A percentile compares a stretch with the other conserved stretches of the same genome.
Conservation (phyloP, 2,888 invertebrate species). For the Siphlonurus alternatus region DNA sequence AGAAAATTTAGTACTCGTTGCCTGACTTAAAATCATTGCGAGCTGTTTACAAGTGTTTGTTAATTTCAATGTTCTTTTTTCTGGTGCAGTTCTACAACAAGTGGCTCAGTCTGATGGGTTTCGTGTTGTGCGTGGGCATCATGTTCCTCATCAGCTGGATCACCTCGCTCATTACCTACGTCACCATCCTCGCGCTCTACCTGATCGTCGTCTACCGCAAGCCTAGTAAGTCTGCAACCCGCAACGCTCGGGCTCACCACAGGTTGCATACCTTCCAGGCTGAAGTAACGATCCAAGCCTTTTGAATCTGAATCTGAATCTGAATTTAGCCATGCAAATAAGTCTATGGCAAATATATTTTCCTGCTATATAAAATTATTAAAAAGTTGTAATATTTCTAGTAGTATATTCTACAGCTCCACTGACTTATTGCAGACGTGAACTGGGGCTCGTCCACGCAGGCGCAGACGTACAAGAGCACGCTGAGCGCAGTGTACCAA, state of each 20-base stretch:
- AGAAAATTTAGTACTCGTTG: too few relatives aligned
- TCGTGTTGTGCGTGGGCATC: slow-evolving; percentile 65
- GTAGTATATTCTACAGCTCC: too few relatives aligned
- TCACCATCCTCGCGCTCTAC: slow-evolving; percentile 74
- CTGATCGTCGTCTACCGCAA: slow-evolving; percentile 84
- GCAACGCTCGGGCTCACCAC: too few relatives aligned
- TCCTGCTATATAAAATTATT: too few relatives aligned
- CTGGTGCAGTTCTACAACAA: slow-evolving; percentile 84
- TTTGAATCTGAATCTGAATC: background rate
- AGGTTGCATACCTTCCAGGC: background rate
- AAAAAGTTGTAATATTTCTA: too few relatives aligned
- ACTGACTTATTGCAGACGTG: slow-evolving; percentile 60
- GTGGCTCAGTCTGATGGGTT: slow-evolving; percentile 74
- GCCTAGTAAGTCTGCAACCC: slow-evolving; percentile 57
- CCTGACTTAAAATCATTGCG: too few relatives aligned
- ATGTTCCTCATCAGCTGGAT: slow-evolving; percentile 93
- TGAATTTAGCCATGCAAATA: background rate
- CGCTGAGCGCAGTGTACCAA: slow-evolving; percentile 63
- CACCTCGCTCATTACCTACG: slow-evolving; percentile 82
- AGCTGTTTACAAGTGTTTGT: too few relatives aligned
- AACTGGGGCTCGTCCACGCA: slow-evolving; percentile 98
- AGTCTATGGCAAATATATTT: background rate
- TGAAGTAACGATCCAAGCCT: background rate
- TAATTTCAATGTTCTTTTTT: too few relatives aligned
- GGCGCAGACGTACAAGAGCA: slow-evolving; percentile 88